Percentiles rank a stretch among this genome's conserved stretches.
These are phyloP conservation scores for Toxotes jaculatrix DNA, from an alignment of 2,113 vertebrate genomes.

Conservation along the genomic window DNA sequence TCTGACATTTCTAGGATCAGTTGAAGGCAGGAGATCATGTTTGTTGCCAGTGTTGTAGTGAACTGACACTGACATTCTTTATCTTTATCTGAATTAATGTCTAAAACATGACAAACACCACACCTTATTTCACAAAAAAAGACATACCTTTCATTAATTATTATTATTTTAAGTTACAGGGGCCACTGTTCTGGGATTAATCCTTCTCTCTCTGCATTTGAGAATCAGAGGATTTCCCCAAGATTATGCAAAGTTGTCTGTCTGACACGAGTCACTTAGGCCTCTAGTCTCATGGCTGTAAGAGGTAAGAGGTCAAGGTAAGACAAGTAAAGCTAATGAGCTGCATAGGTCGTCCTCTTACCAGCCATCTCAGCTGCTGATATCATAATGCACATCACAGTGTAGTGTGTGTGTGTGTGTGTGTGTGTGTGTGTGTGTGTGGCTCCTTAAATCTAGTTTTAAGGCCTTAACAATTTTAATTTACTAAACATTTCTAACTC, in stretches of 20 bases:
- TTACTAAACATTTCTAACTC: neutral
- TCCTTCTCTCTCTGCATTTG: constrained; percentile 7
- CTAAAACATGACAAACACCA: too few relatives aligned
- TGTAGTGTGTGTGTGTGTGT: neutral
- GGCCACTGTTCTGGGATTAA: neutral
- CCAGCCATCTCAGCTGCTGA: neutral
- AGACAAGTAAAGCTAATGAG: neutral
- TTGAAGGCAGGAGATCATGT: neutral
- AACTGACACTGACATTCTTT: neutral
- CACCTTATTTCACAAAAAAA: neutral
- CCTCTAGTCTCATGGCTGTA: neutral
- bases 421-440: too few relatives aligned
- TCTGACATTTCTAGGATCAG: neutral
- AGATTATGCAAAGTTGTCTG: constrained; percentile 34
- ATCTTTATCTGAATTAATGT: too few relatives aligned
- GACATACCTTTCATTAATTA: too few relatives aligned
- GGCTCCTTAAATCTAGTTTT: neutral
- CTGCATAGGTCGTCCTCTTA: neutral
- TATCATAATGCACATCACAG: neutral
- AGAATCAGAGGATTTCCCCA: constrained; percentile 12
- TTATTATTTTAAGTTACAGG: neutral
- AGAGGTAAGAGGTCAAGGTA: neutral
- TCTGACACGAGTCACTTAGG: neutral
- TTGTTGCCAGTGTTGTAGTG: neutral
- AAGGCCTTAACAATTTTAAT: neutral